Conservation (phyloP, 1,140 invertebrate genomes). For the Dreissena rostriformis region DNA sequence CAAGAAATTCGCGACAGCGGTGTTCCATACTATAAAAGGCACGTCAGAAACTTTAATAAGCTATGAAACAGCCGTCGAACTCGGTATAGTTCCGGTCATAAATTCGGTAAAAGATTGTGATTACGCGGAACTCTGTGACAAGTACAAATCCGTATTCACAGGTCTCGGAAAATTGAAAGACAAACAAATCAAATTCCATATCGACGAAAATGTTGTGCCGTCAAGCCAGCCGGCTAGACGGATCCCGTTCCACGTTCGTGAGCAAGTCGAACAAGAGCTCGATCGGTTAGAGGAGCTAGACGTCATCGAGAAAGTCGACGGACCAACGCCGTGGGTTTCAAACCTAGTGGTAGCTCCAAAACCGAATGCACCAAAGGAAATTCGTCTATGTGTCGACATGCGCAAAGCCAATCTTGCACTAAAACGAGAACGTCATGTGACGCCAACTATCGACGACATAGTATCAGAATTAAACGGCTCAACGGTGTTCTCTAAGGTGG, state of each 20-base stretch:
- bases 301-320: conserved; percentile 64
- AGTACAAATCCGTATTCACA: neutral
- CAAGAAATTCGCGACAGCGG: too few relatives aligned
- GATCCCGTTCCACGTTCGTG: conserved; percentile 44
- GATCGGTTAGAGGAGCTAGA: conserved; percentile 37
- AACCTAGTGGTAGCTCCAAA: conserved; percentile 66
- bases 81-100: too few relatives aligned
- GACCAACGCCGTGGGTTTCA: conserved; percentile 72
- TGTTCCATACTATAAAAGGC: too few relatives aligned
- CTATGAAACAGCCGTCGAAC: too few relatives aligned
- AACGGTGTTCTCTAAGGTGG: conserved; percentile 59
- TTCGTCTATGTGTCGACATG: conserved; percentile 66
- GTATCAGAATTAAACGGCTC: conserved; percentile 58
- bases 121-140: neutral
- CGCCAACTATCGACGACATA: conserved; percentile 64
- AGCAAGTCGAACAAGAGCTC: conserved; percentile 31
- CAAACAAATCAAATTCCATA: neutral
- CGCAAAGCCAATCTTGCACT: conserved; percentile 56
- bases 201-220: neutral
- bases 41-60: too few relatives aligned
- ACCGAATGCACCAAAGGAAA: conserved; percentile 47
- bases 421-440: conserved; percentile 45
- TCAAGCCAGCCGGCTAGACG: conserved; percentile 1
- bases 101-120: too few relatives aligned
- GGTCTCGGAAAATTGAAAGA: conserved; percentile 2